Conservation (phyloP, 2,797 vertebrate genomes). For the Eulemur albifrons region DNA sequence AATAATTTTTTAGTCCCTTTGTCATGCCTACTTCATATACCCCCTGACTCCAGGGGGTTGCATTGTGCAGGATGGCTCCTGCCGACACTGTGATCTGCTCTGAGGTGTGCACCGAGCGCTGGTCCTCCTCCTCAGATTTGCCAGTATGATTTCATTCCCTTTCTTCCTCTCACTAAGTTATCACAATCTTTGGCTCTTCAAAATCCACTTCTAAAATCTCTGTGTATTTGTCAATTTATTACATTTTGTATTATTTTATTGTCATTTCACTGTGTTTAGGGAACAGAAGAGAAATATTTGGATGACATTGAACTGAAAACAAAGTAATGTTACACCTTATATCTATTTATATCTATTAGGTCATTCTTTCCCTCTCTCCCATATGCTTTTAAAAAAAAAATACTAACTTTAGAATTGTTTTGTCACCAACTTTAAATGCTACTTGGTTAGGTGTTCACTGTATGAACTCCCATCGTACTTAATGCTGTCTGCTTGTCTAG, state of each 20-base stretch:
- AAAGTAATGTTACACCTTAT: not conserved
- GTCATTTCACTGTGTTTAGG: not conserved
- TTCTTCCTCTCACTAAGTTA: not conserved
- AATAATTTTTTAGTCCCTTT: not conserved
- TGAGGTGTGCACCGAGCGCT: not conserved
- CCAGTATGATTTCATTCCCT: not conserved
- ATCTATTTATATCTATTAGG: not conserved
- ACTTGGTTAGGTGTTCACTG: not conserved
- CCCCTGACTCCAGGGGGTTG: not conserved
- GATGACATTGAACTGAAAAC: not conserved
- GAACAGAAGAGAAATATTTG: not conserved
- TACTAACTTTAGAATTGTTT: not conserved
- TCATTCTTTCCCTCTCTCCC: not conserved
- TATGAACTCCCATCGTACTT: not conserved
- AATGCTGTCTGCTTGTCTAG: not conserved
- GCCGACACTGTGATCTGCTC: not conserved
- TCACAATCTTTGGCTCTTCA: not conserved
- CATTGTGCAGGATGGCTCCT: not conserved
- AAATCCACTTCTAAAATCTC: not conserved
- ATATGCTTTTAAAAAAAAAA: not conserved
- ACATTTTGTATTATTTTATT: not conserved
- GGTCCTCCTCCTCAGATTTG: not conserved
- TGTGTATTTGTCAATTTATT: not conserved
- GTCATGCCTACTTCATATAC: not conserved
- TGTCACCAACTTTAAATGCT: not conserved